Conservation (phyloP, 2,888 invertebrate species). For the Xanthorhoe spadicearia region DNA sequence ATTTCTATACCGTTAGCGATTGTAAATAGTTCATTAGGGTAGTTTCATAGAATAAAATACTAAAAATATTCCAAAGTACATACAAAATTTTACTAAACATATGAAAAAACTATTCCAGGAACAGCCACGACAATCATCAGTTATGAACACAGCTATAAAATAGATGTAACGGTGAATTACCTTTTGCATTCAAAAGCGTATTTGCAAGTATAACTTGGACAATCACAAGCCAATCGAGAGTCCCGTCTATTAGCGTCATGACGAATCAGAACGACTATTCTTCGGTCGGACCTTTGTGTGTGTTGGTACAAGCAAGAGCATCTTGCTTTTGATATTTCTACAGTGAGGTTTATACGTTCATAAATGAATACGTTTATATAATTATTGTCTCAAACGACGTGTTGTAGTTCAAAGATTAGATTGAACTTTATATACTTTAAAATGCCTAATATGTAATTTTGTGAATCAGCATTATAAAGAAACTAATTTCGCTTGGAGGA, state of each 20-base stretch:
- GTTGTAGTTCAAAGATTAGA: no score
- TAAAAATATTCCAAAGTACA: background rate
- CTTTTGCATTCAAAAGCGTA: slow-evolving; percentile 55
- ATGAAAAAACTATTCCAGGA: slow-evolving; percentile 26
- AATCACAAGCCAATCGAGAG: slow-evolving; percentile 58
- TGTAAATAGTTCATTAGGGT: no score
- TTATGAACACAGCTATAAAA: slow-evolving; percentile 23
- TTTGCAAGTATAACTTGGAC: slow-evolving; percentile 59
- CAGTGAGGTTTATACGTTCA: background rate
- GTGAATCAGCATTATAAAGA: no score
- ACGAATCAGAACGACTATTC: slow-evolving; percentile 67
- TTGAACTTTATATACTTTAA: no score
- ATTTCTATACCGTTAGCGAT: no score
- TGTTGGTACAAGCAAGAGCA: slow-evolving; percentile 47
- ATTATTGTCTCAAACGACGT: no score
- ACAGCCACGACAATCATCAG: background rate
- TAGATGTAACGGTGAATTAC: slow-evolving; percentile 38
- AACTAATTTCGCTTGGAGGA: no score
- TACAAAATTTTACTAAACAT: slow-evolving; percentile 16
- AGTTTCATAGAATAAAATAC: no score
- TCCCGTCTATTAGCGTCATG: slow-evolving; percentile 64
- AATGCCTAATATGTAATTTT: no score
- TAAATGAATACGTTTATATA: no score
- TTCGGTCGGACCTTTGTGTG: slow-evolving; percentile 49
- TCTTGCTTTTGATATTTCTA: background rate